Evolutionary conservation across 2,797 vertebrate genomes (phyloP).

Genomic region (Sebastes melanostomus): DNA sequence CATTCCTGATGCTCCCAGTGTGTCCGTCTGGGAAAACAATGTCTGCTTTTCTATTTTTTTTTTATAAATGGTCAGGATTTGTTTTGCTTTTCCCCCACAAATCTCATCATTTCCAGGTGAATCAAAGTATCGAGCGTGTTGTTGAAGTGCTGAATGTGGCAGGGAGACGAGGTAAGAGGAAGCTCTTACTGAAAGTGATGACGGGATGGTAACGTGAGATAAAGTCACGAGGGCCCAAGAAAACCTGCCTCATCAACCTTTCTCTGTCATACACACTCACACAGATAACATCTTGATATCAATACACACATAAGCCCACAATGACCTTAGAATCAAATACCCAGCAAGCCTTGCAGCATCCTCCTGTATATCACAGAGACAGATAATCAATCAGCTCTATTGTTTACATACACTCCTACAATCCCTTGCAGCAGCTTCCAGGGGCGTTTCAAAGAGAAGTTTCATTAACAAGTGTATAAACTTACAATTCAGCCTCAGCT

Average conservation of each 20-base stretch:
- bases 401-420: slow-evolving; percentile 55
- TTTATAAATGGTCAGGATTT: neutral
- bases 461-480: slow-evolving; percentile 37
- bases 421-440: slow-evolving; percentile 25
- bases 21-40: slow-evolving; percentile 33
- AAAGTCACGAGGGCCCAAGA: slow-evolving; percentile 62
- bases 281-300: slow-evolving; percentile 21
- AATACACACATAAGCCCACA: slow-evolving; percentile 35
- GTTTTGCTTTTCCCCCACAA: neutral
- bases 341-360: slow-evolving; percentile 25
- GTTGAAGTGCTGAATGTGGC: slow-evolving; percentile 55
- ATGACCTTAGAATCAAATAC: slow-evolving; percentile 60
- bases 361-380: slow-evolving; percentile 38
- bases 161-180: slow-evolving; percentile 58
- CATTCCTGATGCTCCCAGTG: slow-evolving; percentile 18
- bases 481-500: slow-evolving; percentile 31
- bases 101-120: slow-evolving; percentile 21
- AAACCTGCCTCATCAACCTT: slow-evolving; percentile 62
- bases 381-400: slow-evolving; percentile 52
- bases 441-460: slow-evolving; percentile 39
- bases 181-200: slow-evolving; percentile 73
- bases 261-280: slow-evolving; percentile 6
- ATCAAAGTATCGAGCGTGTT: slow-evolving; percentile 22
- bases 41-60: slow-evolving; percentile 3
- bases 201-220: slow-evolving; percentile 75